phyloP scores from a whole-genome alignment of 2,113 vertebrate species.

The Nanorana parkeri region DNA sequence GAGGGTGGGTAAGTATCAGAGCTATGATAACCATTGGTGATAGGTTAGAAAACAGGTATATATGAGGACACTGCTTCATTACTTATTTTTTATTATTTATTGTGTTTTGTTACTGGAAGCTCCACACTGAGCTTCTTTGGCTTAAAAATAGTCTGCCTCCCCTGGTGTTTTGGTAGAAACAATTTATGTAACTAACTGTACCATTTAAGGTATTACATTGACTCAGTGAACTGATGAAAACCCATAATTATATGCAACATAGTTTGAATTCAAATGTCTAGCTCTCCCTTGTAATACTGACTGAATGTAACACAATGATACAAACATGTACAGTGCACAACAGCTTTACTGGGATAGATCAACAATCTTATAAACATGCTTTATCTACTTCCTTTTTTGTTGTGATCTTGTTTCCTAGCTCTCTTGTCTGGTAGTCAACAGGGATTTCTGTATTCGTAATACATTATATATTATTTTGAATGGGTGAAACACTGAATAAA shows the following conservation, averaged over 20 bases:
- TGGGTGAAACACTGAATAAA: conserved; percentile 55
- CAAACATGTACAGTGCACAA: background rate
- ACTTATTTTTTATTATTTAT: too few relatives aligned
- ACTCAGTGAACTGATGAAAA: too few relatives aligned
- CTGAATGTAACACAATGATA: conserved; percentile 5
- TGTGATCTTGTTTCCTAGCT: conserved; percentile 45
- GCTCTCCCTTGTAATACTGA: too few relatives aligned
- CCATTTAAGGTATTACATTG: background rate
- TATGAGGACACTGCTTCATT: too few relatives aligned
- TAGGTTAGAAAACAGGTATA: too few relatives aligned
- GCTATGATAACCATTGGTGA: too few relatives aligned
- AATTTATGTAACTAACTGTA: background rate
- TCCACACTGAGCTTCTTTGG: background rate
- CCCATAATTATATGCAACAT: too few relatives aligned
- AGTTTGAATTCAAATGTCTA: too few relatives aligned
- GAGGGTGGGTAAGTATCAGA: too few relatives aligned
- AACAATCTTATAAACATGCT: conserved; percentile 46
- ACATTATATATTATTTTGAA: conserved; percentile 56
- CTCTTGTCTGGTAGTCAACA: conserved; percentile 45
- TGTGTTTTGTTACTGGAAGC: background rate
- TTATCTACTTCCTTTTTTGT: conserved; percentile 37
- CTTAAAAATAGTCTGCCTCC: background rate
- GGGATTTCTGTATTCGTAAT: conserved; percentile 42
- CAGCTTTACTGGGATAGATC: conserved; percentile 11
- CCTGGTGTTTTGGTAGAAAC: background rate